A percentile compares a stretch with the other conserved stretches of the same genome.
Evolutionary conservation across 2,113 vertebrate genomes (phyloP).

Genomic region (Trematocara variabile): DNA sequence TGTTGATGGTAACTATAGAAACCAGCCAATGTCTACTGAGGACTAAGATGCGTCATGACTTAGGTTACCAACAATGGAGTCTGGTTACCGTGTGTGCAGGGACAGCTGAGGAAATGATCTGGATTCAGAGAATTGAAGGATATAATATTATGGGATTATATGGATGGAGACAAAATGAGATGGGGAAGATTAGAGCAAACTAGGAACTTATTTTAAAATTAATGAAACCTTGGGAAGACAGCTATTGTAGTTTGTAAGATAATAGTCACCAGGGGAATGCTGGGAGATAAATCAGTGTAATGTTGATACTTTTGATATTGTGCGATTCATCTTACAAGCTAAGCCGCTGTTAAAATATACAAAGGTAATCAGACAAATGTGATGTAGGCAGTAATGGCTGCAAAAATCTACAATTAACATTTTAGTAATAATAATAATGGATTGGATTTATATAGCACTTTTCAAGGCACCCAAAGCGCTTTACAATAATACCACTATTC

Average conservation of each 20-base stretch:
- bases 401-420: neutral
- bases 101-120: conserved; percentile 23
- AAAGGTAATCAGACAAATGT: neutral
- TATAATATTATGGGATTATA: neutral
- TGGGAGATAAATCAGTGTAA: neutral
- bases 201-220: neutral
- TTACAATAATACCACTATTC: too few species aligned
- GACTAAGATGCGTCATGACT: conserved; percentile 50
- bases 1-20: conserved; percentile 60
- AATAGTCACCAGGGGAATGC: neutral
- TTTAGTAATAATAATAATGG: neutral
- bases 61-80: conserved; percentile 56
- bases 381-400: neutral
- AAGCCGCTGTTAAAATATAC: neutral
- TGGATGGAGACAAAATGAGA: neutral
- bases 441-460: too few species aligned
- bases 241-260: neutral
- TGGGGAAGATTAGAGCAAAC: neutral
- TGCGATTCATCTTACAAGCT: neutral
- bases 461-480: too few species aligned
- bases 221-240: neutral
- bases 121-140: conserved; percentile 18
- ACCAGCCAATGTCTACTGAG: conserved; percentile 46
- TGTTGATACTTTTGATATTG: neutral
- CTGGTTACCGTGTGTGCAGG: conserved; percentile 35